phyloP scores from a whole-genome alignment of 2,113 vertebrate species.

The Limanda limanda region DNA sequence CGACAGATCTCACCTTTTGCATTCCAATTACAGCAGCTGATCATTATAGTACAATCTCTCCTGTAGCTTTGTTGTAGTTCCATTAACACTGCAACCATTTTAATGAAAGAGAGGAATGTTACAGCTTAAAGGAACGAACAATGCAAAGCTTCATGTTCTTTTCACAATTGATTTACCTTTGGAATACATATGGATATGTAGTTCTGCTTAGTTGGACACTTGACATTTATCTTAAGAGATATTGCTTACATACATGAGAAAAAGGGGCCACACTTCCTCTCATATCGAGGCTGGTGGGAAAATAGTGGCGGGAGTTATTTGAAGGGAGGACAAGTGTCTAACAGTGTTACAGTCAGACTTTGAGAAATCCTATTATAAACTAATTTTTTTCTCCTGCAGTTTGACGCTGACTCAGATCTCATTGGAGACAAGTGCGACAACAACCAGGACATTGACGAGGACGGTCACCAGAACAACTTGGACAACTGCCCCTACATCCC shows the following conservation, averaged over 20 bases:
- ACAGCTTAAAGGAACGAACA: slow-evolving; percentile 20
- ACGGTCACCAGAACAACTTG: slow-evolving; percentile 98
- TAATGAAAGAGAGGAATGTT: slow-evolving; percentile 59
- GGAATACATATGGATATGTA: slow-evolving; percentile 31
- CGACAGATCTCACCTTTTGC: not conserved
- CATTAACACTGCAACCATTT: not conserved
- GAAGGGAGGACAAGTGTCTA: slow-evolving; percentile 43
- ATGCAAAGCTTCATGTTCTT: slow-evolving; percentile 7
- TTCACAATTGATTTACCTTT: slow-evolving; percentile 25
- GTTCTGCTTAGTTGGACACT: slow-evolving; percentile 46
- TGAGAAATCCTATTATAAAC: slow-evolving; percentile 49
- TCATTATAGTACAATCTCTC: not conserved
- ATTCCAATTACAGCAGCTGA: slow-evolving; percentile 4
- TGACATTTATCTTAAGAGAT: slow-evolving; percentile 32
- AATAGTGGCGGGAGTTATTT: slow-evolving; percentile 27
- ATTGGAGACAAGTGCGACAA: slow-evolving; percentile 96
- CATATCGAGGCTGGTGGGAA: too few species aligned
- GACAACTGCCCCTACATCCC: slow-evolving; percentile 99
- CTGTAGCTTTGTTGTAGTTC: not conserved
- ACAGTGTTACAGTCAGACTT: slow-evolving; percentile 21
- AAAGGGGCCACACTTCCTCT: slow-evolving; percentile 45
- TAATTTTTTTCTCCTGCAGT: slow-evolving; percentile 79
- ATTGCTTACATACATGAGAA: slow-evolving; percentile 64
- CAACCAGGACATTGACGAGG: slow-evolving; percentile 98
- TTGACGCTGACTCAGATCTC: slow-evolving; percentile 95